phyloP scores from a whole-genome alignment of 2,113 vertebrate genomes.

The Hassar affinis region DNA sequence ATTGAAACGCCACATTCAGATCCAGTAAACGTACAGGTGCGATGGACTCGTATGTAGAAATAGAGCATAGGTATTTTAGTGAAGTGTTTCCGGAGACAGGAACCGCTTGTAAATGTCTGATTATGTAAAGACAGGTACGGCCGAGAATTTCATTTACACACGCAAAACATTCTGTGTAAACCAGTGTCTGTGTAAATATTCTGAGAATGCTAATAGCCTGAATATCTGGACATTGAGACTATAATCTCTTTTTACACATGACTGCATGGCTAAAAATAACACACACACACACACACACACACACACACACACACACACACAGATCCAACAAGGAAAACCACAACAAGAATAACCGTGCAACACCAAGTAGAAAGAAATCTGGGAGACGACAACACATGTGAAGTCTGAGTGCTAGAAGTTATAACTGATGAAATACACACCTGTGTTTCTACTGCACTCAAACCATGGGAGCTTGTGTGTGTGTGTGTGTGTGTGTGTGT shows the following conservation, averaged over 20 bases:
- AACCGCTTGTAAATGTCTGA: neutral
- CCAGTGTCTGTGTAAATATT: neutral
- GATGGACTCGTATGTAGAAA: too few species aligned
- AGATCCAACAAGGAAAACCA: neutral
- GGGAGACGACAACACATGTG: neutral
- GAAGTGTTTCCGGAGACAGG: too few species aligned
- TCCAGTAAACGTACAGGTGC: neutral
- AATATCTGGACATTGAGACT: neutral
- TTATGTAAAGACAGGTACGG: neutral
- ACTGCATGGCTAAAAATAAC: conserved; percentile 24
- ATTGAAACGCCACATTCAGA: too few species aligned
- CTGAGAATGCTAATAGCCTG: neutral
- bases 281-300: conserved; percentile 5
- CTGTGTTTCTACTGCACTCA: too few species aligned
- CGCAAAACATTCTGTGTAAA: neutral
- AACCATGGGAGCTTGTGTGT: too few species aligned
- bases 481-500: too few species aligned
- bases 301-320: conserved; percentile 5
- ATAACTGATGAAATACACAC: too few species aligned
- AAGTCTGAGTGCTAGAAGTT: neutral
- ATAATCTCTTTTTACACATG: conserved; percentile 30
- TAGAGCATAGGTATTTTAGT: too few species aligned
- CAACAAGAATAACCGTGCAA: neutral
- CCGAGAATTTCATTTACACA: neutral
- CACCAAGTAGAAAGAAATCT: neutral